Percentiles rank a stretch among this genome's conserved stretches.
phyloP scores from a whole-genome alignment of 2,797 vertebrate species.

The Typhlichthys subterraneus region DNA sequence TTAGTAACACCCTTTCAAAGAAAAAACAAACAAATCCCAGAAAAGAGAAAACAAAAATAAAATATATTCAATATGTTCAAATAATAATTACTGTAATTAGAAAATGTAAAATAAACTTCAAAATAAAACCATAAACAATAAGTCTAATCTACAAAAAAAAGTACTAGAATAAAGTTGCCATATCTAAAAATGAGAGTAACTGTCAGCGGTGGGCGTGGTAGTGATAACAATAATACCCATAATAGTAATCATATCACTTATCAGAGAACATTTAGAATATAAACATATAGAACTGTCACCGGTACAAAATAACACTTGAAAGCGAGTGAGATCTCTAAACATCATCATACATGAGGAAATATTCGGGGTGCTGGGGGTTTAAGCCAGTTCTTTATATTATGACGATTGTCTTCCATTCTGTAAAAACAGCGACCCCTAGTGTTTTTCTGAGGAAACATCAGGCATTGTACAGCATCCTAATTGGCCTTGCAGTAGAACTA shows the following conservation, averaged over 20 bases:
- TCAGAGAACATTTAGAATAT: constrained; percentile 69
- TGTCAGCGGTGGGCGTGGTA: constrained; percentile 62
- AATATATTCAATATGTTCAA: constrained; percentile 80
- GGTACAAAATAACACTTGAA: constrained; percentile 90
- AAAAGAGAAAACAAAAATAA: constrained; percentile 59
- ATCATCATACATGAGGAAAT: constrained; percentile 80
- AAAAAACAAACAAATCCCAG: constrained; percentile 64
- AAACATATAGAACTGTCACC: constrained; percentile 88
- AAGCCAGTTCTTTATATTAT: constrained; percentile 55
- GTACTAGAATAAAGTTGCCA: constrained; percentile 64
- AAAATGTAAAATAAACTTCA: constrained; percentile 72
- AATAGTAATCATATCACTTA: constrained; percentile 58
- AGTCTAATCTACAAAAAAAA: constrained; percentile 74
- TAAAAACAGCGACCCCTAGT: constrained; percentile 65
- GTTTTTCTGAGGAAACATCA: constrained; percentile 38
- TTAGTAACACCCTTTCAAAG: constrained; percentile 84
- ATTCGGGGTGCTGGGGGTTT: constrained; percentile 16
- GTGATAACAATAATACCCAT: constrained; percentile 65
- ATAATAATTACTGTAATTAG: constrained; percentile 56
- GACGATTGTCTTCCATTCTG: constrained; percentile 85
- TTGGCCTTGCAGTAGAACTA: constrained; percentile 4
- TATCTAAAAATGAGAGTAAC: constrained; percentile 72
- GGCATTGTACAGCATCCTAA: constrained; percentile 34
- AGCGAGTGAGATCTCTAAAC: constrained; percentile 84
- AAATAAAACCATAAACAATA: constrained; percentile 77